phyloP scores from a whole-genome alignment of 2,888 invertebrate genomes.

The Clivina fossor region DNA sequence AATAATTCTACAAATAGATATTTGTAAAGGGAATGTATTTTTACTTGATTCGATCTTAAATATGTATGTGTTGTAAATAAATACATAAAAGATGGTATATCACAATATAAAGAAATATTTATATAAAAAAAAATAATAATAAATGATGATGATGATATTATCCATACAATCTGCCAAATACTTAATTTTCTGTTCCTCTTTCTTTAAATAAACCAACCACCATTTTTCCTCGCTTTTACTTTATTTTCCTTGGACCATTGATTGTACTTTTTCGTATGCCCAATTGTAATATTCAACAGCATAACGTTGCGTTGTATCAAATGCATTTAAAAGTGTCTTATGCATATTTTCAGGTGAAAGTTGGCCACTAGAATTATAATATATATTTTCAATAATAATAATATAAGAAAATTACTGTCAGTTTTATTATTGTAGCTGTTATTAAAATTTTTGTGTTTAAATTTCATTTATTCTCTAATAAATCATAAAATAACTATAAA shows the following conservation, averaged over 20 bases:
- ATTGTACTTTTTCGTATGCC: conserved; percentile 77
- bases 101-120: conserved; percentile 26
- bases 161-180: not conserved
- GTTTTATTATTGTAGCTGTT: no score
- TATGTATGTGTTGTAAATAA: conserved; percentile 12
- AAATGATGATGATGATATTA: not conserved
- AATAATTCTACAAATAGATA: no score
- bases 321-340: conserved; percentile 64
- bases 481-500: no score
- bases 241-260: conserved; percentile 46
- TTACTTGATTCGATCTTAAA: not conserved
- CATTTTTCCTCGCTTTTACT: conserved; percentile 1
- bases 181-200: no score
- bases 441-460: no score
- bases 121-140: not conserved
- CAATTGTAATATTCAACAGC: conserved; percentile 72
- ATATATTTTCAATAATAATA: conserved; percentile 9
- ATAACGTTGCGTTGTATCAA: conserved; percentile 68
- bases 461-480: no score
- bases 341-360: conserved; percentile 77
- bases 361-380: conserved; percentile 63
- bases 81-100: conserved; percentile 19
- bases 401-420: no score
- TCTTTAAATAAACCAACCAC: no score
- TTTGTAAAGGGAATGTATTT: conserved; percentile 21